Evolutionary conservation across 2,888 invertebrate species (phyloP).

Genomic region (Plagiodera versicolora): DNA sequence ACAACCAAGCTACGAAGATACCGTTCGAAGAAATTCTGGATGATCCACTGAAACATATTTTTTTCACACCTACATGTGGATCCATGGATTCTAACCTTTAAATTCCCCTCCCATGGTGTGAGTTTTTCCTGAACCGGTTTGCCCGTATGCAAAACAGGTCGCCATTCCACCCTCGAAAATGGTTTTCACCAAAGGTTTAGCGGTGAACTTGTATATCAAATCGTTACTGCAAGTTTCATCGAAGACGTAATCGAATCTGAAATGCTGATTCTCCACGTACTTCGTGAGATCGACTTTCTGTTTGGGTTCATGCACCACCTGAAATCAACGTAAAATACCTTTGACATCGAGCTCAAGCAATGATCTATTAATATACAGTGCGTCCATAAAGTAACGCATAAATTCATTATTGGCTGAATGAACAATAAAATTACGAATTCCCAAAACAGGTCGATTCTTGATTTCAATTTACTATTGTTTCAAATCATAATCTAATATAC

Average conservation of each 20-base stretch:
- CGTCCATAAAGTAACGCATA: too few relatives aligned
- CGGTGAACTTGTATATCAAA: slow-evolving; percentile 96
- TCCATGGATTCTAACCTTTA: slow-evolving; percentile 61
- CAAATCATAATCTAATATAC: too few relatives aligned
- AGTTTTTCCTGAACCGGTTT: slow-evolving; percentile 96
- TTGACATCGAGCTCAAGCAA: too few relatives aligned
- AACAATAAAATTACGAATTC: too few relatives aligned
- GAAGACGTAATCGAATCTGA: slow-evolving; percentile 98
- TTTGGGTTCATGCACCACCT: slow-evolving; percentile 82
- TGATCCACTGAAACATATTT: too few relatives aligned
- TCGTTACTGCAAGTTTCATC: slow-evolving; percentile 95
- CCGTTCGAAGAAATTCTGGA: too few relatives aligned
- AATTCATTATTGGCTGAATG: too few relatives aligned
- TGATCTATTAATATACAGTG: too few relatives aligned
- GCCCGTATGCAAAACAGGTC: slow-evolving; percentile 99
- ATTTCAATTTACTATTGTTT: too few relatives aligned
- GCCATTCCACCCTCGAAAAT: slow-evolving; percentile 99
- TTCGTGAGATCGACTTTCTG: slow-evolving; percentile 97
- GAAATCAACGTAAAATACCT: background rate
- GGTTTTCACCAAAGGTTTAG: slow-evolving; percentile 96
- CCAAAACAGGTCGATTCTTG: too few relatives aligned
- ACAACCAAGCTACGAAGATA: too few relatives aligned
- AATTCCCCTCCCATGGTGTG: slow-evolving; percentile 99
- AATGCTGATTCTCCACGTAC: slow-evolving; percentile 96
- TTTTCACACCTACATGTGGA: too few relatives aligned